phyloP scores from a whole-genome alignment of 1,140 invertebrate genomes.

The Pogonomyrmex californicus region DNA sequence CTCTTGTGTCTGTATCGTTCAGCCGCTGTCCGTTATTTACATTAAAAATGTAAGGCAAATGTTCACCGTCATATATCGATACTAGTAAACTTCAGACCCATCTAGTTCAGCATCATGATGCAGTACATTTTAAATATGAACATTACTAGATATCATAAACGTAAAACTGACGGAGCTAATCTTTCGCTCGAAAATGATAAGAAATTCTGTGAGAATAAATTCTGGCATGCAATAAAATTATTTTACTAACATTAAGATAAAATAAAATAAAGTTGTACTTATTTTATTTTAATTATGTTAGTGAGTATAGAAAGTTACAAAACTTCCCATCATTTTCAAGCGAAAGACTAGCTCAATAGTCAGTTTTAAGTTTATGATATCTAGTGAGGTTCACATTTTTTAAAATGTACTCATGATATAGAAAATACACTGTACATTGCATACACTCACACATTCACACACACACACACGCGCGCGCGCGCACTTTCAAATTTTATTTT shows the following conservation, averaged over 20 bases:
- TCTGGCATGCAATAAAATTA: neutral
- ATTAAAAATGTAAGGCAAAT: constrained; percentile 48
- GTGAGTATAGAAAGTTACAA: too few relatives aligned
- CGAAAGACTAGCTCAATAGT: too few relatives aligned
- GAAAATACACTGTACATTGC: too few relatives aligned
- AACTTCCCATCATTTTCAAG: too few relatives aligned
- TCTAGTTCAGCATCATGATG: neutral
- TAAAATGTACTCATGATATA: neutral
- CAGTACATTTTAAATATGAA: neutral
- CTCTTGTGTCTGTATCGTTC: neutral
- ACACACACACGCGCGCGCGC: neutral
- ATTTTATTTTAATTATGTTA: neutral
- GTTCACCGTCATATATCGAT: neutral
- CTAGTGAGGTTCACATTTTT: neutral
- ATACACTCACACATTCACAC: neutral
- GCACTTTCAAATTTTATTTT: neutral
- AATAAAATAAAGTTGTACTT: neutral
- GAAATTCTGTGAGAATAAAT: neutral
- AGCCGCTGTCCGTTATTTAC: neutral
- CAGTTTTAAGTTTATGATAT: too few relatives aligned
- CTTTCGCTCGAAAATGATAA: neutral
- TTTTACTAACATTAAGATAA: neutral
- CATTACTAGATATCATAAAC: neutral
- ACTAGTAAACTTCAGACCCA: neutral
- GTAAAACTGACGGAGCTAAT: neutral